phyloP scores from a whole-genome alignment of 2,113 vertebrate genomes.

The Rallus limicola region DNA sequence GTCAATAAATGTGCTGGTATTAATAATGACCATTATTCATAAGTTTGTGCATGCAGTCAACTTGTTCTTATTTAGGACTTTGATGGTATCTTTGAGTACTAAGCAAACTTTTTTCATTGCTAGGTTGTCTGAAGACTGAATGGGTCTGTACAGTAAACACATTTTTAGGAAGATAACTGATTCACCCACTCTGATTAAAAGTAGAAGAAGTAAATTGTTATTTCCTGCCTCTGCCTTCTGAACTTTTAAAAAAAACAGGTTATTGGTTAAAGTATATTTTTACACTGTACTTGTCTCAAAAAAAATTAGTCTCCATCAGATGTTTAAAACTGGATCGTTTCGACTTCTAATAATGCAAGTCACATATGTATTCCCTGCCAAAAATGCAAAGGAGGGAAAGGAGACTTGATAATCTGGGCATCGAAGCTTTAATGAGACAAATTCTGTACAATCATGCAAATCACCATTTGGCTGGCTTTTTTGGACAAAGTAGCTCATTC shows the following conservation, averaged over 20 bases:
- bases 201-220: neutral
- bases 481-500: neutral
- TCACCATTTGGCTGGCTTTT: neutral
- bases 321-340: neutral
- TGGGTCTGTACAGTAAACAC: neutral
- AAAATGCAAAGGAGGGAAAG: neutral
- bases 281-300: neutral
- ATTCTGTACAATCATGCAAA: slow-evolving; percentile 29
- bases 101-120: neutral
- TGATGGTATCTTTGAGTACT: neutral
- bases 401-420: neutral
- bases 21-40: neutral
- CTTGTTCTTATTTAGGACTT: neutral
- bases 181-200: neutral
- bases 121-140: neutral
- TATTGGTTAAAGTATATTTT: neutral
- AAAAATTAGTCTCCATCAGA: neutral
- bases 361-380: neutral
- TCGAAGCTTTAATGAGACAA: neutral
- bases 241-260: neutral
- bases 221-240: neutral
- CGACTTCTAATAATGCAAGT: neutral
- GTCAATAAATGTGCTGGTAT: neutral
- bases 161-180: neutral
- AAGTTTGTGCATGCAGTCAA: neutral